A percentile compares a stretch with the other conserved stretches of the same genome.
Conservation (phyloP, 2,113 vertebrate genomes). For the Progne subis region DNA sequence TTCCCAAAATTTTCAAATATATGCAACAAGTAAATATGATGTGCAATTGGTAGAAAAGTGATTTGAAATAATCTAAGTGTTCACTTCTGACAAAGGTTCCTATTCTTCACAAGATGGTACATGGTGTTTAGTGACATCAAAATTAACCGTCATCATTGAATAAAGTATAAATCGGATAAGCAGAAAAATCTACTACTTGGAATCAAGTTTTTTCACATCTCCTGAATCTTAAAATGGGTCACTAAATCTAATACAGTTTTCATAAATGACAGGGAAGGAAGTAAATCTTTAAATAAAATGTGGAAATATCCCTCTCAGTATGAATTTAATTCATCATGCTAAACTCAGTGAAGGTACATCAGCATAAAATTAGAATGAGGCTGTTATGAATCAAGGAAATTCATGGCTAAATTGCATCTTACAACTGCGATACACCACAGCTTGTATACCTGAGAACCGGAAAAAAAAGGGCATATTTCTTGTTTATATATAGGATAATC, state of each 20-base stretch:
- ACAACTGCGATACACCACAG: background rate
- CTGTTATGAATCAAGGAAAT: slow-evolving; percentile 9
- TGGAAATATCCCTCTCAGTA: background rate
- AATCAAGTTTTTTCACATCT: background rate
- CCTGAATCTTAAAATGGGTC: background rate
- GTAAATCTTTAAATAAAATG: slow-evolving; percentile 23
- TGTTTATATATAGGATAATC: background rate
- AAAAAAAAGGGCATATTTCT: background rate
- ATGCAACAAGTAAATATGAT: background rate
- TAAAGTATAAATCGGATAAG: background rate
- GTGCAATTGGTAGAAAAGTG: background rate
- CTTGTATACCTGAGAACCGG: background rate
- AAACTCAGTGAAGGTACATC: background rate
- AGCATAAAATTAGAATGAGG: slow-evolving; percentile 33
- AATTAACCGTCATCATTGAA: background rate
- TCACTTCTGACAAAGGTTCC: background rate
- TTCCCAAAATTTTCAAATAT: background rate
- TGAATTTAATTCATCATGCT: slow-evolving; percentile 8
- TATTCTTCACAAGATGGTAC: background rate
- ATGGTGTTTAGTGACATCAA: background rate
- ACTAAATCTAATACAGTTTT: slow-evolving; percentile 13
- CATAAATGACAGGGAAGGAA: background rate
- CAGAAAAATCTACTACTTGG: background rate
- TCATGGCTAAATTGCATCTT: background rate
- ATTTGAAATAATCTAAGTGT: background rate